Evolutionary conservation across 2,888 invertebrate genomes (phyloP).

Genomic region (Calephelis perditalis): DNA sequence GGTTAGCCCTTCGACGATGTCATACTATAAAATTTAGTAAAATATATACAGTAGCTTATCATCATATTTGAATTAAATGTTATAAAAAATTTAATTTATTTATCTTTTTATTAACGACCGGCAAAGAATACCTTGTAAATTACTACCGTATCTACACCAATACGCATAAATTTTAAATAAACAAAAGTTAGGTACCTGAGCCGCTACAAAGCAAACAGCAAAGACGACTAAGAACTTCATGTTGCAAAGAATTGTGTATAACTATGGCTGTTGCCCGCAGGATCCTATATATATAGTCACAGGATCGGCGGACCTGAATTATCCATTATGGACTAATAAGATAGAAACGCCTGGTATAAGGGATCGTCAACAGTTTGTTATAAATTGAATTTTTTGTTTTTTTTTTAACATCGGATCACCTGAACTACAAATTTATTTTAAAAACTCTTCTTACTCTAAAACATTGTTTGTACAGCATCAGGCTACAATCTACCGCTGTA

Average conservation of each 20-base stretch:
- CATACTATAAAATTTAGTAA: too few relatives aligned
- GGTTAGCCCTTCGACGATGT: too few relatives aligned
- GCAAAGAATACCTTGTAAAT: too few relatives aligned
- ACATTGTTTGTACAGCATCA: too few relatives aligned
- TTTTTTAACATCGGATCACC: neutral
- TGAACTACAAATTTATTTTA: too few relatives aligned
- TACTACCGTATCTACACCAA: too few relatives aligned
- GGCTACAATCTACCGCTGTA: too few relatives aligned
- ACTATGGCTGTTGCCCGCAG: conserved; percentile 20
- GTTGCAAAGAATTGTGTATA: conserved; percentile 27
- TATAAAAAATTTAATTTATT: too few relatives aligned
- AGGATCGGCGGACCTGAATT: conserved; percentile 11
- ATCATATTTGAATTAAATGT: too few relatives aligned
- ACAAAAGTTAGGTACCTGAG: conserved; percentile 23
- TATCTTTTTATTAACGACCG: too few relatives aligned
- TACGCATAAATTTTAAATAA: neutral
- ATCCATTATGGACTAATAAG: conserved; percentile 17
- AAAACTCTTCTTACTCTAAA: neutral
- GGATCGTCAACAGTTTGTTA: conserved; percentile 42
- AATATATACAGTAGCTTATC: too few relatives aligned
- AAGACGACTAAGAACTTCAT: conserved; percentile 66
- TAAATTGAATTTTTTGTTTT: conserved; percentile 1
- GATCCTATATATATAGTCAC: conserved; percentile 41
- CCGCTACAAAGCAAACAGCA: conserved; percentile 58
- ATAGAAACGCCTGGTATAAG: conserved; percentile 24